These are phyloP conservation scores for Tanytarsus gracilentus DNA, from an alignment of 2,888 invertebrate genomes.

Conservation along the genomic window DNA sequence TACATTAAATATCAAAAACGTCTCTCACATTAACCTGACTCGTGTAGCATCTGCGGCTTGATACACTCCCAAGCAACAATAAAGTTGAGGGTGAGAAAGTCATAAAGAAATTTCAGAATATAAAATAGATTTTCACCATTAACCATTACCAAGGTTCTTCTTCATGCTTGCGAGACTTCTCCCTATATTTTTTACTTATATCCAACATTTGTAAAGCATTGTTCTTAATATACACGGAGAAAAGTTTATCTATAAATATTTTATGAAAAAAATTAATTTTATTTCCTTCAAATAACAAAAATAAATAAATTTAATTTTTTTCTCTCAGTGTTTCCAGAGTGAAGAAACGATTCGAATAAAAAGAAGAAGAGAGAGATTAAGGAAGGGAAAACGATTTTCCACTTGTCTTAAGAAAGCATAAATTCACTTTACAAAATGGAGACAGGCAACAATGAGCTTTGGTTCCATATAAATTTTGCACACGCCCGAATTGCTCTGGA, in stretches of 20 bases:
- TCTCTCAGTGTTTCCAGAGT: not conserved
- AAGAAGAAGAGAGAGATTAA: not conserved
- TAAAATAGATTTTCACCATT: conserved; percentile 27
- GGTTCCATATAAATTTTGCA: conserved; percentile 8
- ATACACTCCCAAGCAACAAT: not conserved
- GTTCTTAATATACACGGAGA: too few relatives aligned
- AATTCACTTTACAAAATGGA: conserved; percentile 28
- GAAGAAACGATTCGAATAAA: not conserved
- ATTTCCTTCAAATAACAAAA: too few relatives aligned
- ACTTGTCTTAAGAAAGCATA: conserved; percentile 5
- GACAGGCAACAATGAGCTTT: conserved; percentile 6
- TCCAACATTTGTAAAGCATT: too few relatives aligned
- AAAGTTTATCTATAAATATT: too few relatives aligned
- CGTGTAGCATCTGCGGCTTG: not conserved
- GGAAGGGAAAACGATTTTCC: conserved; percentile 8
- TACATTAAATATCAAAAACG: conserved; percentile 23
- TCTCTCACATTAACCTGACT: conserved; percentile 19
- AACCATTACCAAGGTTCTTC: not conserved
- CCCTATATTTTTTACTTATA: too few relatives aligned
- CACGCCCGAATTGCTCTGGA: not conserved
- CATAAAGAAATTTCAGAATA: conserved; percentile 23
- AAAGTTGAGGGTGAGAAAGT: conserved; percentile 14
- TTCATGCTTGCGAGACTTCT: not conserved
- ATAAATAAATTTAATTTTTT: too few relatives aligned
- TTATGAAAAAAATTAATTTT: too few relatives aligned